phyloP scores from a whole-genome alignment of 1,140 invertebrate species.

The Solen grandis region DNA sequence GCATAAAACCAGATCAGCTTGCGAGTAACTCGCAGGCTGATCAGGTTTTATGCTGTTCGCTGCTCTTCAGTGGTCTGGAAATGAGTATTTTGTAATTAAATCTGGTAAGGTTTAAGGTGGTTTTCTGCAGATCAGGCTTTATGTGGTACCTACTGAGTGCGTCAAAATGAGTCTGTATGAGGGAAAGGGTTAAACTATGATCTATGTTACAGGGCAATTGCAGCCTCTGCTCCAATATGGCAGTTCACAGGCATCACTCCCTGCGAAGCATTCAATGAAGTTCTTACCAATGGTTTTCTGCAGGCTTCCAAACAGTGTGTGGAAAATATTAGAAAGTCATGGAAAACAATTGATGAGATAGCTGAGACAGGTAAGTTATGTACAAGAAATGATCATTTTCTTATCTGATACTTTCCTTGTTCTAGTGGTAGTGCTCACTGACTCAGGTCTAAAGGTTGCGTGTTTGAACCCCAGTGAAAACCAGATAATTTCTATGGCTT shows the following conservation, averaged over 20 bases:
- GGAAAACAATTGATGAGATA: slow-evolving; percentile 87
- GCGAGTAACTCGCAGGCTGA: no score
- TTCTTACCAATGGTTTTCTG: slow-evolving; percentile 90
- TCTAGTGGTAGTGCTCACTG: not conserved
- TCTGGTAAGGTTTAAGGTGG: no score
- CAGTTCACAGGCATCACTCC: slow-evolving; percentile 91
- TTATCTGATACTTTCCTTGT: not conserved
- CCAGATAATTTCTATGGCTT: no score
- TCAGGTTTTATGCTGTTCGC: no score
- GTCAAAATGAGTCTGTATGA: no score
- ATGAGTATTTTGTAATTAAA: no score
- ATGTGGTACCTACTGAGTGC: no score
- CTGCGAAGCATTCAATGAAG: slow-evolving; percentile 89
- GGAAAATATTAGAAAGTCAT: slow-evolving; percentile 89
- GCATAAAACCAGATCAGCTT: no score
- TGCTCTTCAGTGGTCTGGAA: no score
- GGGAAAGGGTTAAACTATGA: no score
- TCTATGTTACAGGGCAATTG: slow-evolving; percentile 87
- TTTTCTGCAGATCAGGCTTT: no score
- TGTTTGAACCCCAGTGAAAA: not conserved
- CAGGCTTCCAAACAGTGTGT: slow-evolving; percentile 85
- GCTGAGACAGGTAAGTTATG: slow-evolving; percentile 77
- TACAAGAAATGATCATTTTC: not conserved
- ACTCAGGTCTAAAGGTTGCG: not conserved
- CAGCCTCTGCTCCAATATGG: slow-evolving; percentile 96